Evolutionary conservation across 2,888 invertebrate genomes (phyloP), one percentile per base, ranked within the genome.

Genomic region (Blastobasis adustella): DNA sequence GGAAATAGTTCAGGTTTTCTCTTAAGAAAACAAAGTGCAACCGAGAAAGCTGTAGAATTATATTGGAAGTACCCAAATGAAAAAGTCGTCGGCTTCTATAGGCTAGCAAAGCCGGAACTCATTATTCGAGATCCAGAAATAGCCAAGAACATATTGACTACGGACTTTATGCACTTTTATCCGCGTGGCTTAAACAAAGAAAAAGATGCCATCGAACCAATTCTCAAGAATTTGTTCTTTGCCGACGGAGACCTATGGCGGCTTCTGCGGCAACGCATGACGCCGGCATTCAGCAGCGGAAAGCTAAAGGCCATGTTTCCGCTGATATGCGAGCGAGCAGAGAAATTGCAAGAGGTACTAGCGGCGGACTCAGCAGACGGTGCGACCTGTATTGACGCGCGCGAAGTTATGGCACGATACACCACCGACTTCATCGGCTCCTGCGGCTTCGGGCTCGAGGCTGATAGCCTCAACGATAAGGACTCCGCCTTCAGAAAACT

Each of bases 241-340:
- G 55, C 58, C 9, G 65, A 61, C n/a, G 62, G 63, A 4, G 62
- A 65, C 9, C 49, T 75, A 45, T 82, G 83, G 83, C 69, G 72
- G 46, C 57, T 81, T 58, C 60, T 82, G 53, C 69, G 83, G 6
- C 76, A 79, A 62, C 71, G 79, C 49, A 72, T 83, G 66, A 80
- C 82, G 37, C 58, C 65, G 0, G 58, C 62, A 1, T 66, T 63
- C 39, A 57, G 59, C 4, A 58, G 57, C 6, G 61, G 60, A 1
- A 66, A 66, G 45, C 53, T 65, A 9, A 63, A 59, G 44, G 62
- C 56, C 1, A 66, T 66, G 66, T 65, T 63, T 48, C 65, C 63
- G 2, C 48, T 66, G 38, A 57, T 66, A 4, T 44, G 54, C 5
- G 58, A 58, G 10, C 57, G 63, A 40, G 62, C 62, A 5, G 75